Evolutionary conservation across 2,888 invertebrate genomes (phyloP).

Genomic region (Pammene fasciana): DNA sequence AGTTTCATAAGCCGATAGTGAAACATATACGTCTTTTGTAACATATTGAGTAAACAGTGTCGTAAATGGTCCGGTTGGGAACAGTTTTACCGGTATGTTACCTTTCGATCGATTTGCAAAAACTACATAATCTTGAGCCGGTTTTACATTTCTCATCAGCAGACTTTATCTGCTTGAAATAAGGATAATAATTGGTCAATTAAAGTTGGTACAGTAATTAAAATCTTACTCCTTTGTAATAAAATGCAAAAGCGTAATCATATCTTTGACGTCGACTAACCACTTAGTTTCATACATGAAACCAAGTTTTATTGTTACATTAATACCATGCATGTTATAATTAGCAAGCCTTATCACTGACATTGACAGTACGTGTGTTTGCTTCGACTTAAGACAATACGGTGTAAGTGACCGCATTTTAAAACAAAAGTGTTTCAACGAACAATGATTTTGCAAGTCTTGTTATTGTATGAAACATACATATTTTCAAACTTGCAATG

Average conservation of each 20-base stretch:
- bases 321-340: neutral
- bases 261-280: no score
- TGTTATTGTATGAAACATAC: constrained; percentile 7
- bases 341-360: constrained; percentile 25
- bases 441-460: constrained; percentile 15
- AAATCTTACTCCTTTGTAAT: no score
- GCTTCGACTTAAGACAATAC: constrained; percentile 22
- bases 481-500: neutral
- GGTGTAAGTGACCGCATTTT: constrained; percentile 9
- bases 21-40: constrained; percentile 39
- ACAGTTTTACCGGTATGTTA: constrained; percentile 30
- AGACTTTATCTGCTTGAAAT: neutral
- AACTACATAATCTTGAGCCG: neutral
- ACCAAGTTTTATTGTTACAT: neutral
- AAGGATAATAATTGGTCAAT: no score
- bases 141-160: neutral
- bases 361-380: constrained; percentile 26
- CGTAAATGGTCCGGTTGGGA: constrained; percentile 41
- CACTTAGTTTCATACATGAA: neutral
- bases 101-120: constrained; percentile 32
- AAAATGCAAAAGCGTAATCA: no score
- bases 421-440: constrained; percentile 1
- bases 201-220: no score
- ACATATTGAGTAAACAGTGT: constrained; percentile 37
- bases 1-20: constrained; percentile 35